Base-by-base conservation (phyloP, 2,888 invertebrate genomes). In the Eristalinus sepulchralis region DNA sequence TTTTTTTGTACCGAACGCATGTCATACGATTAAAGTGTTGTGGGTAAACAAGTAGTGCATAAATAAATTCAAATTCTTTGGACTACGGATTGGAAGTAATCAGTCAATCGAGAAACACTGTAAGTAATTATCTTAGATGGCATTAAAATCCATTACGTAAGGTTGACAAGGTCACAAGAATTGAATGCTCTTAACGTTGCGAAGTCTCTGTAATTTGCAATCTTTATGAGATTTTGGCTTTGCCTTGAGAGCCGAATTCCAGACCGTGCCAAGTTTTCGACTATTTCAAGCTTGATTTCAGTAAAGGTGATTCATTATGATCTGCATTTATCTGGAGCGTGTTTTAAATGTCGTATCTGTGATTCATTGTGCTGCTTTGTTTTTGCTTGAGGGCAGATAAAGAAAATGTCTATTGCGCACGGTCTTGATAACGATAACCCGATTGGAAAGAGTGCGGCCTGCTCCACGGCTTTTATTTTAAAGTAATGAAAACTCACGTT, bases 121-220 rank as follows among this genome's bases (percentile, higher is more conserved):
- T 77, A 63, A 77, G 77, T 77, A 63, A 70, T 63, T 70, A 27
- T 67, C 60, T 34, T 13, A 34, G 34, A 2, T 22, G 11, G 1
- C 47, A 31, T 36, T 53, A 17, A 62, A 27, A 22, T 55, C 13
- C 13, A 34, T 77, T 68, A 70, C 77, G 68, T 77, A 77, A 77
- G 6, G 77, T 33, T 34, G 17, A 22, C 22, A 24, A 60, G 17
- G 47, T 47, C 47, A 27, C 27, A 2, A 27, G 47, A 47, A 47
- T 17, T 47, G 47, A 8, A 17, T 17, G 39, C 39, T n/a, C 1
- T n/a, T 13, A n/a, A n/a, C 11, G 13, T 34, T 39, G 39, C 39
- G 39, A 39, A 1, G n/a, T 17, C n/a, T 47, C 6, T 47, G 47
- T n/a, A 9, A 2, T 47, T 17, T 17, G 47, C 47, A 47, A 47